phyloP scores from a whole-genome alignment of 2,113 vertebrate genomes.

The Morone saxatilis region DNA sequence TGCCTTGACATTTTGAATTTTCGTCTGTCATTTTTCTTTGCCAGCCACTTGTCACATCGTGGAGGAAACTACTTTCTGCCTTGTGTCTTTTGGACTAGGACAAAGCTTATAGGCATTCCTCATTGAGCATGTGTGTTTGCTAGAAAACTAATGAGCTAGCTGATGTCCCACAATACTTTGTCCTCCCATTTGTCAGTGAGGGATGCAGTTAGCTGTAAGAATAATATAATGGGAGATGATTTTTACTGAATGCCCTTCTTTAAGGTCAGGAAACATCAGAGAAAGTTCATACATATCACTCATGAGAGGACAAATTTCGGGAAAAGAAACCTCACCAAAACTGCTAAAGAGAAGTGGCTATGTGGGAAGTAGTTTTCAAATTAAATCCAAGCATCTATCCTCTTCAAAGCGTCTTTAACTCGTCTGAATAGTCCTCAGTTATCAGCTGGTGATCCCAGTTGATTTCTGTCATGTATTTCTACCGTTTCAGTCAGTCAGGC shows the following conservation, averaged over 20 bases:
- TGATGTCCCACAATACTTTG: slow-evolving; percentile 12
- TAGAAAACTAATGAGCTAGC: slow-evolving; percentile 28
- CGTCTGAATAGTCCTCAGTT: not conserved
- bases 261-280: not conserved
- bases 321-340: not conserved
- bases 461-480: slow-evolving; percentile 21
- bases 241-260: not conserved
- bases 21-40: slow-evolving; percentile 38
- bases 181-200: not conserved
- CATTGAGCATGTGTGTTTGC: slow-evolving; percentile 18
- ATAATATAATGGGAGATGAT: not conserved
- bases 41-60: slow-evolving; percentile 40
- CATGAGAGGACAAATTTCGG: not conserved
- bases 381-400: slow-evolving; percentile 23
- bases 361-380: not conserved
- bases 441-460: slow-evolving; percentile 20
- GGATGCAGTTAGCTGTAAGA: not conserved
- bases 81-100: not conserved
- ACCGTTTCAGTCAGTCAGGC: slow-evolving; percentile 46
- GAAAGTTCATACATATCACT: not conserved
- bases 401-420: slow-evolving; percentile 18
- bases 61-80: slow-evolving; percentile 23
- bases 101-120: slow-evolving; percentile 26
- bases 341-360: not conserved
- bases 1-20: slow-evolving; percentile 55